These are phyloP conservation scores for Sibirionetta formosa DNA, from an alignment of 2,797 vertebrate genomes.

Conservation along the genomic window DNA sequence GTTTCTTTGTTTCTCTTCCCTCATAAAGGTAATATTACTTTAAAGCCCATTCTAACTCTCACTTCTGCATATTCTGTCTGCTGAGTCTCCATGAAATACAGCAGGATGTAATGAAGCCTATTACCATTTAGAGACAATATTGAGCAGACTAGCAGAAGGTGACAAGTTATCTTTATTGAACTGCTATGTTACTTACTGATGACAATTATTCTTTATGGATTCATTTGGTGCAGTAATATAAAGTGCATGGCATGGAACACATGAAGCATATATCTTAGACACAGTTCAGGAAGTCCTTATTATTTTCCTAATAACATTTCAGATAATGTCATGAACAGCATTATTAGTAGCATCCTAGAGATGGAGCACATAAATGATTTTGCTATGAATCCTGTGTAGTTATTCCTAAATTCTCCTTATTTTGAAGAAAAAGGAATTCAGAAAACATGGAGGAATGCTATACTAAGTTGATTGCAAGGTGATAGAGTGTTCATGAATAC, in stretches of 20 bases:
- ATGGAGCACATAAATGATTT: constrained; percentile 50
- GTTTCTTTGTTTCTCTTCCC: neutral
- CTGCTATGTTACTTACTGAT: constrained; percentile 42
- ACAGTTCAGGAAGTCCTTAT: constrained; percentile 66
- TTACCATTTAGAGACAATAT: constrained; percentile 58
- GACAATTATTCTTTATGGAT: constrained; percentile 71
- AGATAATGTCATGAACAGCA: constrained; percentile 60
- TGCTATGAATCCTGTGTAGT: constrained; percentile 38
- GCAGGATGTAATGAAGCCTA: constrained; percentile 51
- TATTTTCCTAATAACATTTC: constrained; percentile 74
- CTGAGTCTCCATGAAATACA: constrained; percentile 55
- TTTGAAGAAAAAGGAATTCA: constrained; percentile 62
- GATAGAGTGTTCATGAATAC: constrained; percentile 70
- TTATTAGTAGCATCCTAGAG: constrained; percentile 42
- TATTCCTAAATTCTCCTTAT: constrained; percentile 58
- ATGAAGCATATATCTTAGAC: constrained; percentile 34
- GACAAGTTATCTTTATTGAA: constrained; percentile 62
- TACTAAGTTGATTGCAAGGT: constrained; percentile 51
- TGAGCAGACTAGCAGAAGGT: constrained; percentile 62
- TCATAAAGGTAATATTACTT: neutral
- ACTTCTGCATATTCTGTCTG: constrained; percentile 29
- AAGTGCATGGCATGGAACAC: constrained; percentile 42
- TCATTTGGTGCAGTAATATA: constrained; percentile 43
- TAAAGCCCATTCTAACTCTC: neutral
- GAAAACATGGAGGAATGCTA: constrained; percentile 65